Evolutionary conservation across 1,140 invertebrate genomes (phyloP), one percentile per base, ranked within the genome.

Genomic region (Drosophila setifemur): DNA sequence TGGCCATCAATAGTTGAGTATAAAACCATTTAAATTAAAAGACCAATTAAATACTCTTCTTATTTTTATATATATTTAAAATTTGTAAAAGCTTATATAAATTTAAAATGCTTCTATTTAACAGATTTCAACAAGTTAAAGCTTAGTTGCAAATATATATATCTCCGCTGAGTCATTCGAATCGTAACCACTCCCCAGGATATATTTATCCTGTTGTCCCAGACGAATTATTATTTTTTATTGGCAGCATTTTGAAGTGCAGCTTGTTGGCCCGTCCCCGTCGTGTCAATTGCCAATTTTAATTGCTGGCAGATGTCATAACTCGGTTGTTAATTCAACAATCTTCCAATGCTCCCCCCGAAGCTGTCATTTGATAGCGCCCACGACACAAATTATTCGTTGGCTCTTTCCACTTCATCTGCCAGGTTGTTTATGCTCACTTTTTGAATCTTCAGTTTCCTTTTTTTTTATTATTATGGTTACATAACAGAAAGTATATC

Each of bases 301-400:
- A 86, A 85, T 86, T 86, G 81, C 60, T 52, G 71, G 40, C 75
- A 86, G 67, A 86, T 82, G 78, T 82, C 77, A 82, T 83, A 82
- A 83, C 77, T 72, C 60, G 68, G 49, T 63, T 55, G 76, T 78
- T 71, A 53, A 81, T 73, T 79, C 61, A 48, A 63, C 64, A 71
- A 58, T 57, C 50, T 57, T 50, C 25, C 42, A 37, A 50, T 52
- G n/a, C n/a, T n/a, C n/a, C n/a, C 45, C 47, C 29, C 18, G 28
- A 33, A 52, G 23, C 55, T 53, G 33, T 68, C 57, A 61, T 53
- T 82, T 49, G 45, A 74, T 74, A 61, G 66, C 74, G 74, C 79
- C 79, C 71, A 67, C 58, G 75, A 73, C 55, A 63, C 69, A 69
- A 18, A 16, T 43, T 73, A 45, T 58, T 43, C 58, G 44, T 52